Evolutionary conservation across 2,797 vertebrate species (phyloP), one percentile per base, ranked within the genome.

Genomic region (Gadopsis marmoratus): DNA sequence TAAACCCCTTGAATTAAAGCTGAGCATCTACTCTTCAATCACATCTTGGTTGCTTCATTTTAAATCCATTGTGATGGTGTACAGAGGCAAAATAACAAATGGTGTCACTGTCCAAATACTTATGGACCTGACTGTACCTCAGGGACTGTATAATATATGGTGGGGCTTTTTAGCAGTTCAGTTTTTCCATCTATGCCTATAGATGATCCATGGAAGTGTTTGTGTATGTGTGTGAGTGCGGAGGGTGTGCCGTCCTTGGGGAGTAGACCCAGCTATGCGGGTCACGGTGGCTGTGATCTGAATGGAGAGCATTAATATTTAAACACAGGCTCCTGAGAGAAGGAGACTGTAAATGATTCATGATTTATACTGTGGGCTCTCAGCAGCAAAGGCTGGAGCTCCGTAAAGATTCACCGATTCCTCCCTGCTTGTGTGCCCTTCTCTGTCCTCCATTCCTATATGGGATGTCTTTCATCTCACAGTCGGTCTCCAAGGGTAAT

Each of bases 271-370:
- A 91, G 88, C 91, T 86, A 86, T 93, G 89, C 87, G 61, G 94
- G 94, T 94, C 94, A 95, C 92, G 75, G 91, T 92, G 87, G 91
- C 92, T 95, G 91, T 95, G 94, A 95, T 96, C 93, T 94, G 93
- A 95, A 95, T 92, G 86, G 92, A 89, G 86, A 88, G 58, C 90
- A 96, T 96, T 91, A 95, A 96, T 95, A 95, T 96, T 96, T 95
- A 93, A 96, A 91, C 88, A 89, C 74, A 84, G 87, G 86, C 89
- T 92, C 93, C 90, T 83, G 80, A 89, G 93, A 91, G 91, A 91
- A 82, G 83, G 88, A 88, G 82, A 91, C 89, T 91, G 92, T 94
- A 92, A 94, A 94, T 94, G 91, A 95, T 95, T 94, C 91, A 95
- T 94, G 89, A 92, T 92, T 90, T 85, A 89, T 91, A 84, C 85